These are phyloP conservation scores for Pantala flavescens DNA, from an alignment of 1,140 invertebrate genomes.

Conservation along the genomic window DNA sequence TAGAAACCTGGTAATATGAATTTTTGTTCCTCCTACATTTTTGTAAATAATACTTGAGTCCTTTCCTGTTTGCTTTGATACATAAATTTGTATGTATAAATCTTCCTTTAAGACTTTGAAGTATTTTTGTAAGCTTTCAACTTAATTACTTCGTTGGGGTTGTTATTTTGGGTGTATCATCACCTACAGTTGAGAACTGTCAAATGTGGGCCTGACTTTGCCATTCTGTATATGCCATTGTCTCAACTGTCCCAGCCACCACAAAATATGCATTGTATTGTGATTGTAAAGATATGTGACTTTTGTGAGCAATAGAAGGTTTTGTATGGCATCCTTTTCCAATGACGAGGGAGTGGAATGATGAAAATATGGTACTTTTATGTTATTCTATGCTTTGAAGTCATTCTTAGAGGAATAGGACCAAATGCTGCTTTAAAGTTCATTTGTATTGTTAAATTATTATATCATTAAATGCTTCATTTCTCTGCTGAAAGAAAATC, in stretches of 20 bases:
- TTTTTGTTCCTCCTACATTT: no score
- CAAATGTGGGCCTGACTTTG: neutral
- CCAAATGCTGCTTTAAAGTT: neutral
- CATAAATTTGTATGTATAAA: no score
- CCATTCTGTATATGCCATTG: neutral
- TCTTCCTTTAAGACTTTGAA: no score
- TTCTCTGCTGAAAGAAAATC: no score
- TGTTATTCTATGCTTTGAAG: neutral
- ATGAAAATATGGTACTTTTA: neutral
- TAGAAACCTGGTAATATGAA: no score
- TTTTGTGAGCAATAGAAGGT: neutral
- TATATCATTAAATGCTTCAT: no score
- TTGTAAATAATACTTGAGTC: no score
- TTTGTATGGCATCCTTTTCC: neutral
- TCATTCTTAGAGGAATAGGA: neutral
- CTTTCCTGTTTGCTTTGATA: no score
- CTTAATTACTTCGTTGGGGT: no score
- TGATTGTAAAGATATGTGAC: neutral
- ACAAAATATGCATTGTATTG: neutral
- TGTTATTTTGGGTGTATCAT: no score
- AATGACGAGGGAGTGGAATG: neutral
- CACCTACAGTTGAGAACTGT: no score
- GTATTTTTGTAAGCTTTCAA: no score
- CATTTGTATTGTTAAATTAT: neutral
- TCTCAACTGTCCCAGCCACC: neutral